These are phyloP conservation scores for Macropodus opercularis DNA, from an alignment of 2,797 vertebrate species.

Conservation along the genomic window DNA sequence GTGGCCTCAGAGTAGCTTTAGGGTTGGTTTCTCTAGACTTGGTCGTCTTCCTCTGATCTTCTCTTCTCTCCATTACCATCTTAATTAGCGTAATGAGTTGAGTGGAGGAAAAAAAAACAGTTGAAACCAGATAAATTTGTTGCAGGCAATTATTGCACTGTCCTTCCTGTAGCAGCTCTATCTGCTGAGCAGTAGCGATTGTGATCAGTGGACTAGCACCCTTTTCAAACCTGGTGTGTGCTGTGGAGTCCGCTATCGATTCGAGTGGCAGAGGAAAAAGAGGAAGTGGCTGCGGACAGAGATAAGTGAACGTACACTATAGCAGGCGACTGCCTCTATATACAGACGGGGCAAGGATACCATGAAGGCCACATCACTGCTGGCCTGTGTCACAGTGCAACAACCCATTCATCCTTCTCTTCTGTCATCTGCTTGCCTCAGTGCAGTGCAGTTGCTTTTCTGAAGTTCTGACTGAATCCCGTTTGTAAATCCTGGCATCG, in stretches of 20 bases:
- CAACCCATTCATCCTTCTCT: slow-evolving; percentile 10
- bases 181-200: slow-evolving; percentile 67
- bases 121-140: slow-evolving; percentile 54
- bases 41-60: slow-evolving; percentile 43
- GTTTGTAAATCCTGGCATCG: not conserved
- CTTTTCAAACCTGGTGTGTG: slow-evolving; percentile 47
- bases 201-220: slow-evolving; percentile 62
- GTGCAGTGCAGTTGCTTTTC: too few species aligned
- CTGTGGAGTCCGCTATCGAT: slow-evolving; percentile 69
- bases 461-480: not conserved
- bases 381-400: slow-evolving; percentile 6
- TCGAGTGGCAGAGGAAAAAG: slow-evolving; percentile 39
- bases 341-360: slow-evolving; percentile 14
- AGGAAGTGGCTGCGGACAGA: slow-evolving; percentile 47
- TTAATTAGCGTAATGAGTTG: slow-evolving; percentile 70
- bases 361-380: slow-evolving; percentile 19
- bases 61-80: slow-evolving; percentile 47
- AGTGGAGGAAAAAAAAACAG: slow-evolving; percentile 28
- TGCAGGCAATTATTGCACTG: slow-evolving; percentile 66
- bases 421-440: not conserved
- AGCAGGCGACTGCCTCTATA: slow-evolving; percentile 14
- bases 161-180: slow-evolving; percentile 60
- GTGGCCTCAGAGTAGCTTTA: not conserved
- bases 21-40: slow-evolving; percentile 28
- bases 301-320: slow-evolving; percentile 57